Evolutionary conservation across 2,888 invertebrate genomes (phyloP).

Genomic region (Ceratothoa steindachneri): DNA sequence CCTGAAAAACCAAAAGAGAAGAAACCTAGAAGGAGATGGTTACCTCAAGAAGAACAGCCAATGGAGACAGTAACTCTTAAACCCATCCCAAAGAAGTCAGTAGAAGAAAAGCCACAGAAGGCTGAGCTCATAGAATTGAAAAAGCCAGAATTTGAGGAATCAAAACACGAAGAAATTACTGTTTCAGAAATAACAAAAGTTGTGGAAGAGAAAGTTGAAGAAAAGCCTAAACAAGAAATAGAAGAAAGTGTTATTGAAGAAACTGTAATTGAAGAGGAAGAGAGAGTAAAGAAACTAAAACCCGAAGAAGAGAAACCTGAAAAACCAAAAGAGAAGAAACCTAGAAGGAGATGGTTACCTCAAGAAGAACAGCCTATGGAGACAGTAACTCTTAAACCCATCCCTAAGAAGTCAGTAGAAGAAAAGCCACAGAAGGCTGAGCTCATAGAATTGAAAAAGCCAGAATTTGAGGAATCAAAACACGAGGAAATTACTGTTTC

Average conservation of each 20-base stretch:
- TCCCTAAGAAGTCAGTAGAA: not conserved
- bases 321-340: slow-evolving; percentile 21
- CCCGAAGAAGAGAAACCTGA: slow-evolving; percentile 7
- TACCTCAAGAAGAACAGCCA: slow-evolving; percentile 16
- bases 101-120: not conserved
- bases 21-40: not conserved
- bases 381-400: not conserved
- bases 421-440: slow-evolving; percentile 7
- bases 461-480: not conserved
- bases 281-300: not conserved
- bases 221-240: not conserved
- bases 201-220: not conserved
- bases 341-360: not conserved
- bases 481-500: not conserved
- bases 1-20: slow-evolving; percentile 23
- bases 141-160: too few relatives aligned
- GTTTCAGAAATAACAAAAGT: not conserved
- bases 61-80: not conserved
- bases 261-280: not conserved
- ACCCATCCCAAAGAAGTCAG: not conserved
- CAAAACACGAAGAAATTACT: not conserved
- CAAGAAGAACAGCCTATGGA: slow-evolving; percentile 14
- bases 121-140: too few relatives aligned
- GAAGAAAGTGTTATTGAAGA: not conserved
- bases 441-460: not conserved